Conservation (phyloP, 1,140 invertebrate genomes). For the Drosophila fuyamai region DNA sequence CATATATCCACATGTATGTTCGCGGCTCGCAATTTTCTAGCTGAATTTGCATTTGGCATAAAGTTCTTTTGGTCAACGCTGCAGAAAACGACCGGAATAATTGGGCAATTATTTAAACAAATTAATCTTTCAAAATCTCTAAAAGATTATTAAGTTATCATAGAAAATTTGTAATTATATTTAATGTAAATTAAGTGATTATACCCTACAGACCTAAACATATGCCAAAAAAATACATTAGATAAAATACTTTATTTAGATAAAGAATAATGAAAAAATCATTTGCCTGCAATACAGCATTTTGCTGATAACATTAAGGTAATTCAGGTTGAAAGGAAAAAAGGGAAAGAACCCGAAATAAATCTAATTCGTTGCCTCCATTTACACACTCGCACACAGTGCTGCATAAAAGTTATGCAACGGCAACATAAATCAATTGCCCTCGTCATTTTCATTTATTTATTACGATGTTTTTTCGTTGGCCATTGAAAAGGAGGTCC, state of each 20-base stretch:
- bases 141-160: too few species aligned
- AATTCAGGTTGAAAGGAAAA: conserved; percentile 18
- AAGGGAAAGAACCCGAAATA: conserved; percentile 17
- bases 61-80: conserved; percentile 9
- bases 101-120: not conserved
- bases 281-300: conserved; percentile 15
- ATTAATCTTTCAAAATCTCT: too few species aligned
- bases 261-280: not conserved
- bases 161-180: too few species aligned
- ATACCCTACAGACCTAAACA: too few species aligned
- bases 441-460: conserved; percentile 55
- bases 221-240: not conserved
- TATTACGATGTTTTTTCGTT: conserved; percentile 45
- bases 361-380: conserved; percentile 25
- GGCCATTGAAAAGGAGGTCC: conserved; percentile 13
- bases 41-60: conserved; percentile 28
- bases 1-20: conserved; percentile 13
- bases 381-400: conserved; percentile 30
- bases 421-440: conserved; percentile 54
- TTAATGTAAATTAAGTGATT: too few species aligned
- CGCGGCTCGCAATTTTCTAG: conserved; percentile 26
- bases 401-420: conserved; percentile 50
- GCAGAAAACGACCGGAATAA: conserved; percentile 6
- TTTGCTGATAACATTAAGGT: conserved; percentile 29
- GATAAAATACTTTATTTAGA: not conserved